Evolutionary conservation across 1,140 invertebrate species (phyloP).

Genomic region (Ephestia elutella): DNA sequence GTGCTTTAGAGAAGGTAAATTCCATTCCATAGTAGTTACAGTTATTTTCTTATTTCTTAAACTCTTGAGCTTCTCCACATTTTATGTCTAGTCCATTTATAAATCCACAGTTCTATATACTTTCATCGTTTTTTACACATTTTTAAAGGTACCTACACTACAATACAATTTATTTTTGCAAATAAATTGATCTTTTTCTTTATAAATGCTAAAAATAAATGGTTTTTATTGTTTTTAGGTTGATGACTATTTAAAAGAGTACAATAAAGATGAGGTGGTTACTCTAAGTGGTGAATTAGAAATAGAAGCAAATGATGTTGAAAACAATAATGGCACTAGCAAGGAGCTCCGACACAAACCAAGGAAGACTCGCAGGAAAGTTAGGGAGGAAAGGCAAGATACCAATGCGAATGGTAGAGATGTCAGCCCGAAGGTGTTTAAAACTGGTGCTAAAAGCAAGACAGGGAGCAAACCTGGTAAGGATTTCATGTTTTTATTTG

Average conservation of each 20-base stretch:
- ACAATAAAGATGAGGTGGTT: constrained; percentile 70
- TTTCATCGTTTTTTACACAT: too few relatives aligned
- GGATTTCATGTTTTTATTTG: neutral
- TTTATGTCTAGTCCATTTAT: too few relatives aligned
- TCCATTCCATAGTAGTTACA: neutral
- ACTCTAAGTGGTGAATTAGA: constrained; percentile 71
- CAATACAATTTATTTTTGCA: too few relatives aligned
- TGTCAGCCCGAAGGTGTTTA: constrained; percentile 70
- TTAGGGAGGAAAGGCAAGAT: constrained; percentile 60
- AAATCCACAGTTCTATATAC: too few relatives aligned
- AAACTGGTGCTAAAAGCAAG: constrained; percentile 46
- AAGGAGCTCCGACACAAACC: constrained; percentile 63
- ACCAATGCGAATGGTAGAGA: constrained; percentile 53
- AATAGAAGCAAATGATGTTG: constrained; percentile 67
- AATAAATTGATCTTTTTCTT: too few relatives aligned
- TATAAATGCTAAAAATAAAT: too few relatives aligned
- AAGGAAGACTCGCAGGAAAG: constrained; percentile 60
- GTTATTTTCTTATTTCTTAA: too few relatives aligned
- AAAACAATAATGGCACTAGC: constrained; percentile 63
- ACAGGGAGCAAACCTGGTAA: constrained; percentile 41
- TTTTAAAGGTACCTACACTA: too few relatives aligned
- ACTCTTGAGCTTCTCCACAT: too few relatives aligned
- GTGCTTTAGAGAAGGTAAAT: constrained; percentile 67
- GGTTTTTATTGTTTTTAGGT: constrained; percentile 37
- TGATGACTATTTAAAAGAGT: constrained; percentile 72